Base-by-base conservation (phyloP, 1,140 invertebrate genomes). In the Lanistes nyassanus region DNA sequence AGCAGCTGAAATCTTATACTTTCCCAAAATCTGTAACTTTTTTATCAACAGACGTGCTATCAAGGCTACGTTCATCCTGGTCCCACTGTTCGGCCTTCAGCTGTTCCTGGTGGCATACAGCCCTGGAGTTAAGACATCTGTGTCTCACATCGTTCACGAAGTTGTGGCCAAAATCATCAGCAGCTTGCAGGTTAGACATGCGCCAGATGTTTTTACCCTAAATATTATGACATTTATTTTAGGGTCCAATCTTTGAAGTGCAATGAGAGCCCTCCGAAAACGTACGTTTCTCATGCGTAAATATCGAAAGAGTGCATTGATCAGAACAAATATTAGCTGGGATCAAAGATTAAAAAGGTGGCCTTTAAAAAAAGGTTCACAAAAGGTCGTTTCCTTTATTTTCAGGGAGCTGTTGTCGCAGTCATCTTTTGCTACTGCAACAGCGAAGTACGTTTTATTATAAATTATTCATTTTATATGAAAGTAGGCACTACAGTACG, bases 51-150 rank as follows among this genome's bases (percentile, higher is more conserved):
- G 92, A 82, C 91, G 91, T 84, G 91, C 91, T 19, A 88, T 92
- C 21, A 87, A 96, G 74, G 97, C 96, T 0, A 97, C 96, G 0
- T 91, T 97, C 81, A 92, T 98, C 64, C 91, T 98, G 77, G 94
- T 97, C 42, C 92, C 92, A 3, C 84, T 92, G 58, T 92, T 92
- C 81, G 92, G 92, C 7, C 87, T 92, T 13, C 92, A 98, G 87
- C 97, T 96, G 85, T 91, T 98, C 79, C 90, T 97, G 26, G 96
- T 94, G 53, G 95, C 95, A 26, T 96, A 97, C 88, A 92, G 95
- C 78, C 88, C 89, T 21, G 65, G 67, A 2, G 65, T 37, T 2
- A 72, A 75, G 19, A 9, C 9, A 9, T 67, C 70, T 21, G 29
- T 72, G 47, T 65, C 39, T 6, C 64, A 77, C 23, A 64, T 84